A percentile compares a stretch with the other conserved stretches of the same genome.
phyloP scores from a whole-genome alignment of 2,797 vertebrate species.

The Chloroceryle inda region DNA sequence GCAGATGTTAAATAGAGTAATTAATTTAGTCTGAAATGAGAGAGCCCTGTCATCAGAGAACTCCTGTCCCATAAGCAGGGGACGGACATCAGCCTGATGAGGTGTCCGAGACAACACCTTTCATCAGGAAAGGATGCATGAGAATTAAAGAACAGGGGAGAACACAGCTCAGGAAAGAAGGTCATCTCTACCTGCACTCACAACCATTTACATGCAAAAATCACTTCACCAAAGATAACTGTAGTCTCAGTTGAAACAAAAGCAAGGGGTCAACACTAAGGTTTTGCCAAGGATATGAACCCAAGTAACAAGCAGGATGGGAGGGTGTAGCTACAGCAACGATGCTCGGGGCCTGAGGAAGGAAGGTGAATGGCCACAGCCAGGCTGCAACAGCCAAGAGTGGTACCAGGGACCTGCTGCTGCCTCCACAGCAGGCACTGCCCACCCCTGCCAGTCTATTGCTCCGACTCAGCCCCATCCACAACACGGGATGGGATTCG shows the following conservation, averaged over 20 bases:
- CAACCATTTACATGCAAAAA: neutral
- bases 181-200: neutral
- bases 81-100: neutral
- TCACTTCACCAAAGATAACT: neutral
- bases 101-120: neutral
- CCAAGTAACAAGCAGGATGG: neutral
- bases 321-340: neutral
- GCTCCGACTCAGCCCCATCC: neutral
- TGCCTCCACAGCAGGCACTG: neutral
- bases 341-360: neutral
- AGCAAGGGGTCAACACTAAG: neutral
- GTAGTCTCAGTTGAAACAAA: neutral
- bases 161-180: neutral
- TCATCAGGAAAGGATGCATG: neutral
- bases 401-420: neutral
- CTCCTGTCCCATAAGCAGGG: neutral
- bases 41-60: neutral
- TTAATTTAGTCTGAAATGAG: slow-evolving; percentile 38
- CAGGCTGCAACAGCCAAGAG: accelerated
- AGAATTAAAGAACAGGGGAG: slow-evolving; percentile 26
- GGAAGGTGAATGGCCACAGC: neutral
- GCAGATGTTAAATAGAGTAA: slow-evolving; percentile 33
- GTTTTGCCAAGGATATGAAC: neutral
- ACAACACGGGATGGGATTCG: accelerated
- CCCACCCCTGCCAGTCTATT: neutral